Evolutionary conservation across 1,140 invertebrate genomes (phyloP), one percentile per base, ranked within the genome.

Genomic region (Antheraea mylitta): DNA sequence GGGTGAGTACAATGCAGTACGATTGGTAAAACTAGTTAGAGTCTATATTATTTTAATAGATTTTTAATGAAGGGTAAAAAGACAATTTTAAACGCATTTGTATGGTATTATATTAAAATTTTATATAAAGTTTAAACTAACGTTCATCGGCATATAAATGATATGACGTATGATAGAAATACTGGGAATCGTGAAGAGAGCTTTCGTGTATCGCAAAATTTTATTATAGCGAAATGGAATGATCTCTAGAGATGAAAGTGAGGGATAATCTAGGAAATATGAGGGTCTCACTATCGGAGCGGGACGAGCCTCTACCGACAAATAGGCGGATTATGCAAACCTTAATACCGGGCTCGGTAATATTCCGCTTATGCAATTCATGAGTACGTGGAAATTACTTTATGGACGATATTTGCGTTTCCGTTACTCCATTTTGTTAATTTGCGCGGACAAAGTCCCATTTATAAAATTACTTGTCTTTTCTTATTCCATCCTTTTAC

Each of bases 311-410:
- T 73, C 48, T 62, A 61, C 62, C 73, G 80, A 80, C 80, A 80
- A 82, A 82, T 80, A 71, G 79, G 71, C 48, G 73, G 79, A 82
- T 82, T 82, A 82, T 83, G 77, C 72, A 77, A 83, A 83, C 75
- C 70, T 69, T 64, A 73, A 42, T 59, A 53, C 11, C 13, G 45
- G 7, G 13, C 16, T 53, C 16, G 45, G 16, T 53, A 53, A n/a
- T 53, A 53, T 53, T 53, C 45, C 45, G 16, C 13, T 53, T 53
- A n/a, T 53, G 13, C 7, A n/a, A 53, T 53, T n/a, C 45, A 53
- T 53, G 16, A 53, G 45, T 53, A 53, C 45, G 45, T 53, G 45
- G 13, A 16, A 53, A 53, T 53, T 53, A 13, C 13, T 53, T 53
- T 53, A 53, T 53, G 1, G 16, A 6, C 11, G 9, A 53, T 11